Evolutionary conservation across 2,888 invertebrate genomes (phyloP).

Genomic region (Hedychridium roseum): DNA sequence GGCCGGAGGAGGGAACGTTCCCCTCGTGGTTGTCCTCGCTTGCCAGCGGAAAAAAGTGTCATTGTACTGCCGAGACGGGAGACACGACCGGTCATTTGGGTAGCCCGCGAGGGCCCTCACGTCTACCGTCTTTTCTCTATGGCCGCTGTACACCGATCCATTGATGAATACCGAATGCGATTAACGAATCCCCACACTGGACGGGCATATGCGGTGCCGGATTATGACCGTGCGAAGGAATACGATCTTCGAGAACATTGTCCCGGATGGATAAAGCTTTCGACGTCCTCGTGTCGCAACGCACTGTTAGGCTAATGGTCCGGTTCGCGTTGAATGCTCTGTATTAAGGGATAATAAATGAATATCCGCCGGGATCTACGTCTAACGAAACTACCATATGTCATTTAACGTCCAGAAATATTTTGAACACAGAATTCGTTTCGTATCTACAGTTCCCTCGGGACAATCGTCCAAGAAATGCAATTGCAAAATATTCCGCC

Average conservation of each 20-base stretch:
- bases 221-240: background rate
- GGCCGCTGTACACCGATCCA: conserved; percentile 23
- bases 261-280: background rate
- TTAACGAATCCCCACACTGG: conserved; percentile 39
- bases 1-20: conserved; percentile 30
- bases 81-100: conserved; percentile 37
- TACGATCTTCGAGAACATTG: background rate
- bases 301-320: too few relatives aligned
- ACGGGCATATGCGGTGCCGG: too few relatives aligned
- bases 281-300: too few relatives aligned
- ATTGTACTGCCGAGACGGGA: conserved; percentile 27
- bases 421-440: too few relatives aligned
- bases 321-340: too few relatives aligned
- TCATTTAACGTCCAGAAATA: too few relatives aligned
- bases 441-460: too few relatives aligned
- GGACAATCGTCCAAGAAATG: too few relatives aligned
- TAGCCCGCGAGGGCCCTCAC: conserved; percentile 23
- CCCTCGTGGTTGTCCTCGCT: conserved; percentile 37
- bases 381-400: too few relatives aligned
- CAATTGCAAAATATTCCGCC: too few relatives aligned
- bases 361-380: too few relatives aligned
- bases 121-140: conserved; percentile 12
- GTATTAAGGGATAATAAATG: too few relatives aligned
- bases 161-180: conserved; percentile 32
- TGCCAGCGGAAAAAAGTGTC: conserved; percentile 31